Percentiles rank a stretch among this genome's conserved stretches.
These are phyloP conservation scores for Tanypteryx hageni DNA, from an alignment of 2,888 invertebrate genomes.

Conservation along the genomic window DNA sequence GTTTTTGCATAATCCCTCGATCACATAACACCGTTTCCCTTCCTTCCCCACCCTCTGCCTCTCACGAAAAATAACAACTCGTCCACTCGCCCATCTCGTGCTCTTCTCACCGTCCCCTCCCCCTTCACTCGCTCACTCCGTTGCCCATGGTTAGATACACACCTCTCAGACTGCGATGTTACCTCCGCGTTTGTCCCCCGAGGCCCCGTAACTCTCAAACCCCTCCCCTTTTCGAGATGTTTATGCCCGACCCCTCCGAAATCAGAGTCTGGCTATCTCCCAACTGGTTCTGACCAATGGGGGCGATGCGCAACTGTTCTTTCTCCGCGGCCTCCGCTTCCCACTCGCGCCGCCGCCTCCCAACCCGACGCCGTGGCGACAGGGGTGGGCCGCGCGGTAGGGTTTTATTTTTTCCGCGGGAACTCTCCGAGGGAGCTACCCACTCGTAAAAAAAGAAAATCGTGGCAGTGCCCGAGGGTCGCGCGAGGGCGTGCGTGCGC, in stretches of 20 bases:
- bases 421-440: neutral
- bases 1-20: neutral
- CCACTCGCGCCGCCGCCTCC: too few species aligned
- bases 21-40: neutral
- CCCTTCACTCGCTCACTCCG: too few species aligned
- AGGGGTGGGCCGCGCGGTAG: neutral
- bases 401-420: neutral
- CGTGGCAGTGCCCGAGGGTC: conserved; percentile 2
- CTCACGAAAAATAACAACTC: neutral
- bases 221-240: neutral
- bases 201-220: neutral
- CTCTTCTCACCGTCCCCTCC: too few species aligned
- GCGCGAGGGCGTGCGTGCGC: neutral
- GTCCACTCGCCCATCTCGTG: neutral
- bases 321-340: neutral
- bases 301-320: conserved; percentile 36
- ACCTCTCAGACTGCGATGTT: neutral
- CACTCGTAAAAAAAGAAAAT: neutral
- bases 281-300: conserved; percentile 58
- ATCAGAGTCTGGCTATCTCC: conserved; percentile 28
- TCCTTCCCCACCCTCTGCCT: neutral
- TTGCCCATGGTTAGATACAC: too few species aligned
- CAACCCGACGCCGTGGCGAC: too few species aligned
- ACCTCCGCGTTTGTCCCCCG: neutral
- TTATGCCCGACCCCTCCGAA: neutral